Evolutionary conservation across 2,888 invertebrate genomes (phyloP), one percentile per base, ranked within the genome.

Genomic region (Dolichopus griseipennis): DNA sequence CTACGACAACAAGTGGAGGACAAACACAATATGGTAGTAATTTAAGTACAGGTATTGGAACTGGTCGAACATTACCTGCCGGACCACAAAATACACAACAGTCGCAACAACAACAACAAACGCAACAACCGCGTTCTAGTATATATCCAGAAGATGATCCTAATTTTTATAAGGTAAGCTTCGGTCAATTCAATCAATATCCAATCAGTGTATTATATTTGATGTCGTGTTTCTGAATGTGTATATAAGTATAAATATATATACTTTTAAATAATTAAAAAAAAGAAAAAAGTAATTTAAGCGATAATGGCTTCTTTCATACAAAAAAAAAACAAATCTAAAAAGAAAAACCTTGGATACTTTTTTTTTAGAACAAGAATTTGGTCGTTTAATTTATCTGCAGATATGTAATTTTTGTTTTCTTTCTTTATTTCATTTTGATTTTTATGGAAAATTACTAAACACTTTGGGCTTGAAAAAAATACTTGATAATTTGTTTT

Each of bases 121-220:
- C 67, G 61, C 71, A 78, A 71, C 75, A 76, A 43, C 78, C 76
- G 70, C 75, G 68, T 64, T 67, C 43, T 20, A 65, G 71, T 61
- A 72, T 82, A 70, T 86, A 84, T 77, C 85, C 86, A 68, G 88
- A 88, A 73, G 87, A 88, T 75, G 88, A 88, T 80, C 87, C 87
- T 15, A 83, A 83, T 72, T 85, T 84, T 75, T 88, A 88, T 78
- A 82, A 84, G 78, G 82, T 80, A 71, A 68, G 70, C 18, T n/a
- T 52, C 52, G 52, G 15, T n/a, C 18, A 52, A n/a, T 15, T 52
- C 12, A 52, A 12, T 52, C 15, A 12, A 15, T 52, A 15, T 15
- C 18, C 15, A 18, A 52, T 52, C n/a, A 18, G 8, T 37, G 37
- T 37, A 37, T 8, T 37, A 4, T 27, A 27, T 27, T 41, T 41